These are phyloP conservation scores for Idaea dimidiata DNA, from an alignment of 2,888 invertebrate genomes.

Conservation along the genomic window DNA sequence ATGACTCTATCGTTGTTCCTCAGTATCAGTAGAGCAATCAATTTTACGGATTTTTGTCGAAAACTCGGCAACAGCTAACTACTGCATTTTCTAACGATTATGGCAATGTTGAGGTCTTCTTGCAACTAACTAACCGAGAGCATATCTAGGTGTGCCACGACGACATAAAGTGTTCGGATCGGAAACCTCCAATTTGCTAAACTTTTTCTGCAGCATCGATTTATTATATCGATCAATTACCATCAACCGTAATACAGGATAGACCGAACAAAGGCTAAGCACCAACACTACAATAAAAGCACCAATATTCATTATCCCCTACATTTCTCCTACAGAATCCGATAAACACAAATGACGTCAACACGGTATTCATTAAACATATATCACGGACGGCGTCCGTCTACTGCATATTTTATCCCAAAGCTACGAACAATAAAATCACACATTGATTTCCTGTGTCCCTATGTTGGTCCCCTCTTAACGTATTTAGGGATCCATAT, in stretches of 20 bases:
- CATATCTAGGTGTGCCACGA: too few species aligned
- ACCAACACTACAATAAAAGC: background rate
- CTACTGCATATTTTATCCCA: conserved; percentile 29
- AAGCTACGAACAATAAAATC: conserved; percentile 34
- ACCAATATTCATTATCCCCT: background rate
- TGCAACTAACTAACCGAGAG: too few species aligned
- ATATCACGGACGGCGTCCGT: conserved; percentile 27
- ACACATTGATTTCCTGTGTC: conserved; percentile 33
- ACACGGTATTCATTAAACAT: conserved; percentile 13
- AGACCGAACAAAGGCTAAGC: background rate
- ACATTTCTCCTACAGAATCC: conserved; percentile 12
- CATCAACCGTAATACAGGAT: background rate
- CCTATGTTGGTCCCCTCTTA: conserved; percentile 32
- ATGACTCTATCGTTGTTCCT: too few species aligned
- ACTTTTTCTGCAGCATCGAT: background rate
- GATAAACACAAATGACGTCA: conserved; percentile 20
- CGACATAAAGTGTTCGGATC: too few species aligned
- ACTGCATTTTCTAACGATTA: too few species aligned
- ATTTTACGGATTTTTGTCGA: too few species aligned
- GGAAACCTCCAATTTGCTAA: too few species aligned
- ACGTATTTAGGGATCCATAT: conserved; percentile 35
- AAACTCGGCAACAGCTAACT: too few species aligned
- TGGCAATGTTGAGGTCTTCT: too few species aligned
- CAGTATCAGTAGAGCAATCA: too few species aligned
- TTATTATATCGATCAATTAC: background rate